These are phyloP conservation scores for Zoanthus sansibaricus DNA, from an alignment of 92 coral and sea anemone species.

Conservation along the genomic window DNA sequence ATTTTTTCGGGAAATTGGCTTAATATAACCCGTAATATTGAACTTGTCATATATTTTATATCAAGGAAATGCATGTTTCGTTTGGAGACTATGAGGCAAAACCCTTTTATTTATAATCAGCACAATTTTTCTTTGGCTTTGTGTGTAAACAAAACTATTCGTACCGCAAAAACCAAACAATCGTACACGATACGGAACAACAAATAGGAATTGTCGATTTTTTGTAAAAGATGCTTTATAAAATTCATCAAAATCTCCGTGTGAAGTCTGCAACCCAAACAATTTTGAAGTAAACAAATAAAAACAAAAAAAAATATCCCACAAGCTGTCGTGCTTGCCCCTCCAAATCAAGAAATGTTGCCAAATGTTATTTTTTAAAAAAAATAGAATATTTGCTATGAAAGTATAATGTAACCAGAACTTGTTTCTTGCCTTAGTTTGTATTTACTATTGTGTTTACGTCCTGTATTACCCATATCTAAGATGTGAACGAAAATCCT, in stretches of 20 bases:
- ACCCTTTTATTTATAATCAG: not conserved
- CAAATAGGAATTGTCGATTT: conserved; percentile 1
- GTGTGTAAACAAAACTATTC: not conserved
- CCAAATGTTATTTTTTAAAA: conserved; percentile 33
- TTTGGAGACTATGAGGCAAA: conserved; percentile 15
- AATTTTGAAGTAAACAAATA: conserved; percentile 9
- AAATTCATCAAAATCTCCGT: conserved; percentile 15
- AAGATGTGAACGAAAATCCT: conserved; percentile 26
- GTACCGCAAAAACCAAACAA: conserved; percentile 12
- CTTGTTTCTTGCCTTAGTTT: not conserved
- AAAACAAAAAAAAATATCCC: conserved; percentile 1
- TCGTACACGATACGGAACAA: not conserved
- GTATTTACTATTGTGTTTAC: conserved; percentile 22
- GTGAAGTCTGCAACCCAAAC: conserved; percentile 23
- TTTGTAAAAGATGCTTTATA: conserved; percentile 13
- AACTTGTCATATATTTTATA: not conserved
- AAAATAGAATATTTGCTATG: not conserved
- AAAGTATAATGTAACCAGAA: not conserved
- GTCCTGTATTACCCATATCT: conserved; percentile 8
- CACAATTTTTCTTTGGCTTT: not conserved
- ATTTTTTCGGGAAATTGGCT: not conserved
- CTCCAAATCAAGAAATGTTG: not conserved
- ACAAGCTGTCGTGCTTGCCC: conserved; percentile 14
- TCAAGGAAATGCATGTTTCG: not conserved
- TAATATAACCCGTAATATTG: not conserved